Conservation (phyloP, 1,140 invertebrate genomes). For the Ectropis grisescens region DNA sequence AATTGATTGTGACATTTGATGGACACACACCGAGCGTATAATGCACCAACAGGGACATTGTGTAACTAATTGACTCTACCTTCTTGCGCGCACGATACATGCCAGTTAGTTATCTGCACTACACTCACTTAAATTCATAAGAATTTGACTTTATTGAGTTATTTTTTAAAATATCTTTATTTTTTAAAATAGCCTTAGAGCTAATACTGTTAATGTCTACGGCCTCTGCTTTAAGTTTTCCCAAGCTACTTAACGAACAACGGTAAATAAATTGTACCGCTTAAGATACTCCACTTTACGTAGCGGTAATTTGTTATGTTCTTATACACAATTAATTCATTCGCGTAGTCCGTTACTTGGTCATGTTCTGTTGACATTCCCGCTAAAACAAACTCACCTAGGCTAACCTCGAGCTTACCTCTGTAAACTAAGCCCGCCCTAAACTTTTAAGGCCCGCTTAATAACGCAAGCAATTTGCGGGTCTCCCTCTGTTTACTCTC, state of each 20-base stretch:
- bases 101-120: too few relatives aligned
- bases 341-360: constrained; percentile 13
- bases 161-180: too few relatives aligned
- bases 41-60: constrained; percentile 35
- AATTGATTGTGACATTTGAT: constrained; percentile 65
- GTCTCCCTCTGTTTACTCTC: constrained; percentile 56
- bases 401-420: constrained; percentile 47
- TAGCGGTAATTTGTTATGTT: too few relatives aligned
- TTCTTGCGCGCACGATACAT: too few relatives aligned
- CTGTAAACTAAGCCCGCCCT: constrained; percentile 54
- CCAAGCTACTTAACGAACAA: too few relatives aligned
- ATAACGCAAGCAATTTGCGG: constrained; percentile 62
- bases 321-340: constrained; percentile 6
- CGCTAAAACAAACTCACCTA: constrained; percentile 50
- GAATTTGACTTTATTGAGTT: too few relatives aligned
- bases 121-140: too few relatives aligned
- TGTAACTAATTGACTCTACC: constrained; percentile 1
- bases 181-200: too few relatives aligned
- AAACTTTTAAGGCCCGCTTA: constrained; percentile 62
- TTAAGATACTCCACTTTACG: too few relatives aligned
- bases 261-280: too few relatives aligned
- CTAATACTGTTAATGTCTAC: too few relatives aligned
- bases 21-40: constrained; percentile 42
- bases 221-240: too few relatives aligned
- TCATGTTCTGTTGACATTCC: constrained; percentile 42